Percentiles rank a stretch among this genome's conserved stretches.
Evolutionary conservation across 2,797 vertebrate species (phyloP).

Genomic region (Gallinago nigripennis): DNA sequence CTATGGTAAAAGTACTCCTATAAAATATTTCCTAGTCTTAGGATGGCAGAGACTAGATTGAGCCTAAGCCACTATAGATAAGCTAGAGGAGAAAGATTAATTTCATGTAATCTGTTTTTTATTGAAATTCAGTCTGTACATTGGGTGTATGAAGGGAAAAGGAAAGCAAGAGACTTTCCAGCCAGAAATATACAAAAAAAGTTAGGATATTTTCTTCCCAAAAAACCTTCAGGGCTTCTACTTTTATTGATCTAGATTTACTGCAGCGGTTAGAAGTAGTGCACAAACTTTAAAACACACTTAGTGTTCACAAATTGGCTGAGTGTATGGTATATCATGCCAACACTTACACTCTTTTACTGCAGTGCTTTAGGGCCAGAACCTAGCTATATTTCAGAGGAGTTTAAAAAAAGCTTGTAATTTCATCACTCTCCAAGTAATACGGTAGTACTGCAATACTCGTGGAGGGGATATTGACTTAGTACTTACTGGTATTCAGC

Average conservation of each 20-base stretch:
- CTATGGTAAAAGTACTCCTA: neutral
- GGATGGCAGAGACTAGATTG: neutral
- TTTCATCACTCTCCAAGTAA: neutral
- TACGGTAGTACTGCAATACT: neutral
- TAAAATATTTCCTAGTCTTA: neutral
- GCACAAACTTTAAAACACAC: neutral
- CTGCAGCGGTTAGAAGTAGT: neutral
- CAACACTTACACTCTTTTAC: neutral
- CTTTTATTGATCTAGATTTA: neutral
- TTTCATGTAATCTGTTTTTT: neutral
- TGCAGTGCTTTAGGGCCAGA: neutral
- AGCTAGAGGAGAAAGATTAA: neutral
- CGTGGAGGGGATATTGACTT: neutral
- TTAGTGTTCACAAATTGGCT: neutral
- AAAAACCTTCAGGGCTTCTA: neutral
- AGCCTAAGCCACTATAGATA: neutral
- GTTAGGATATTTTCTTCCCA: fast-evolving
- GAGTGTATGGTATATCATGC: neutral
- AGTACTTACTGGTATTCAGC: neutral
- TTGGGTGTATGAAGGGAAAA: neutral
- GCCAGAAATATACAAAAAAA: neutral
- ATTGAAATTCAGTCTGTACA: neutral
- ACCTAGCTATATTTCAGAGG: neutral
- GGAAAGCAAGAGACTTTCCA: neutral
- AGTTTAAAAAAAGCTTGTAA: neutral